These are phyloP conservation scores for Drosophila seclusa DNA, from an alignment of 2,888 invertebrate species.

Conservation along the genomic window DNA sequence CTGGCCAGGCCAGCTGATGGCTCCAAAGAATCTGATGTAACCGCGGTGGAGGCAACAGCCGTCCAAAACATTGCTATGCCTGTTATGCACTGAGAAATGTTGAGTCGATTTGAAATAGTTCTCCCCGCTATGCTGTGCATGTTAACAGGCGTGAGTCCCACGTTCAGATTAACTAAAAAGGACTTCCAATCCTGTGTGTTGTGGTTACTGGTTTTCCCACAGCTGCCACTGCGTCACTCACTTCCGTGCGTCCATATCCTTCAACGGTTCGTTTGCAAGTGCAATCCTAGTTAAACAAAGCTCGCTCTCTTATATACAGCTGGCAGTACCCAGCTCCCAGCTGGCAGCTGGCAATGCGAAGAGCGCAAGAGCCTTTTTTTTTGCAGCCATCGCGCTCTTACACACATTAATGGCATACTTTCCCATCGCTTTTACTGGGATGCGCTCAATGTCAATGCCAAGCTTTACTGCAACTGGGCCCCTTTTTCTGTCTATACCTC, in stretches of 20 bases:
- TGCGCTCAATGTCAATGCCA: slow-evolving; percentile 49
- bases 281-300: slow-evolving; percentile 26
- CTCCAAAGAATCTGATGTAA: slow-evolving; percentile 22
- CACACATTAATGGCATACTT: background rate
- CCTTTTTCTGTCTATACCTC: background rate
- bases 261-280: slow-evolving; percentile 22
- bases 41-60: slow-evolving; percentile 56
- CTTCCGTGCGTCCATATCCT: background rate
- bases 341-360: background rate
- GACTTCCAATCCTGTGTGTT: background rate
- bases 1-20: slow-evolving; percentile 44
- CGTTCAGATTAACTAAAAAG: background rate
- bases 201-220: background rate
- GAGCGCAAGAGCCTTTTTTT: slow-evolving; percentile 19
- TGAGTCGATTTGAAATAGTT: background rate
- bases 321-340: background rate
- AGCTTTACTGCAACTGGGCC: slow-evolving; percentile 3
- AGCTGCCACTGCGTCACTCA: background rate
- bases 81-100: background rate
- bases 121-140: background rate
- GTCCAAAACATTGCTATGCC: slow-evolving; percentile 53
- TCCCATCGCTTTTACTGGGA: background rate
- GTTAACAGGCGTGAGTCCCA: background rate
- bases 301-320: slow-evolving; percentile 31
- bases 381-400: slow-evolving; percentile 9